Evolutionary conservation across 64 coral and sea anemone species (phyloP).

Genomic region (Porites australiensis): DNA sequence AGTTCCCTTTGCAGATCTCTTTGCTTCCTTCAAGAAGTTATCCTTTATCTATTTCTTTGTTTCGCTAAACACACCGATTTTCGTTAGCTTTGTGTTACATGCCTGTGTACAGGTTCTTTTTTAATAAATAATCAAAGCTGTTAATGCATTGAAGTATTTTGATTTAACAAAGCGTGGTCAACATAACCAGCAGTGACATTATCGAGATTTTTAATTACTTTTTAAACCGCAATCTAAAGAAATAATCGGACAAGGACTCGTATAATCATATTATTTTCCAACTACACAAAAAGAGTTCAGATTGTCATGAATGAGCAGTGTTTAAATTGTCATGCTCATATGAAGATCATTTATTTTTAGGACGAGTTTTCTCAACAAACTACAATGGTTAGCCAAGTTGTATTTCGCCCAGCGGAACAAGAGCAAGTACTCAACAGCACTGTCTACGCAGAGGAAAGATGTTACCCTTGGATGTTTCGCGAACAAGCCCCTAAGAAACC

Average conservation of each 20-base stretch:
- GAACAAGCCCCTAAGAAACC: constrained; percentile 43
- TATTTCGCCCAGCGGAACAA: constrained; percentile 34
- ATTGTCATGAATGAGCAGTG: neutral
- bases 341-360: neutral
- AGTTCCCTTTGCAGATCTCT: too few species aligned
- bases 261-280: neutral
- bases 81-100: neutral
- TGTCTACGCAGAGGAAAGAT: constrained; percentile 14
- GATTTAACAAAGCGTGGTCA: neutral
- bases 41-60: too few species aligned
- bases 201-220: neutral
- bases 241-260: neutral
- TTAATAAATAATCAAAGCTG: neutral
- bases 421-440: constrained; percentile 21
- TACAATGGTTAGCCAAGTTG: constrained; percentile 39
- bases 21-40: too few species aligned
- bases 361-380: neutral
- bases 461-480: constrained; percentile 21
- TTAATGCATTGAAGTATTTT: neutral
- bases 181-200: neutral
- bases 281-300: too few species aligned
- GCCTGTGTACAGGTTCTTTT: neutral
- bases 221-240: neutral
- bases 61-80: too few species aligned
- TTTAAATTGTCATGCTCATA: neutral